Conservation (phyloP, 1,140 invertebrate species). For the Mesaphorura yosii region DNA sequence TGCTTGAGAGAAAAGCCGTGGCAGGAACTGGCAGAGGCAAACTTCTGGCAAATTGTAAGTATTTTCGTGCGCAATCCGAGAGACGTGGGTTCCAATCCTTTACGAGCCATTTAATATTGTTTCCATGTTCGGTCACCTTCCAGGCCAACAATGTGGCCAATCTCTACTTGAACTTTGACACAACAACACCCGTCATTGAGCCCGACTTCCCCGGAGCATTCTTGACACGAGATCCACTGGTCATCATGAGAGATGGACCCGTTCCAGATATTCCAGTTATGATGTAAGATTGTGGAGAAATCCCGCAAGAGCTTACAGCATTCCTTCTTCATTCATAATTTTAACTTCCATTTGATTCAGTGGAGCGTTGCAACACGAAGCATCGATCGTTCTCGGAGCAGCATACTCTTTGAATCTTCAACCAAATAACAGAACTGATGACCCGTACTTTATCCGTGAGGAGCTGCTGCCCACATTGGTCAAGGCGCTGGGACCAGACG, state of each 20-base stretch:
- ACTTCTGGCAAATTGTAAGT: too few species aligned
- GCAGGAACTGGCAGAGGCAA: slow-evolving; percentile 1
- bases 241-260: slow-evolving; percentile 13
- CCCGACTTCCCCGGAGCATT: slow-evolving; percentile 19
- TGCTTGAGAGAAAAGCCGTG: slow-evolving; percentile 3
- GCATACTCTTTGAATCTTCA: slow-evolving; percentile 6
- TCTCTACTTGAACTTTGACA: slow-evolving; percentile 3
- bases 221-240: slow-evolving; percentile 18
- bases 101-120: too few species aligned
- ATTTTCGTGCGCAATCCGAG: too few species aligned
- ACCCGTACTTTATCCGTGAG: slow-evolving; percentile 14
- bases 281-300: too few species aligned
- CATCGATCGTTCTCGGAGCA: slow-evolving; percentile 9
- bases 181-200: slow-evolving; percentile 15
- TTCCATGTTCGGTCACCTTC: too few species aligned
- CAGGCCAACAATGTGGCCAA: neutral
- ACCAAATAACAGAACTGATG: slow-evolving; percentile 4
- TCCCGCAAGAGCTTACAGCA: too few species aligned
- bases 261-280: slow-evolving; percentile 15
- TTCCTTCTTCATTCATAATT: too few species aligned
- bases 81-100: too few species aligned
- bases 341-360: too few species aligned
- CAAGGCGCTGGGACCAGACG: neutral
- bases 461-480: slow-evolving; percentile 15
- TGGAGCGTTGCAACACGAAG: slow-evolving; percentile 24